Percentiles rank a stretch among this genome's conserved stretches.
These are phyloP conservation scores for Mythimna impura DNA, from an alignment of 2,888 invertebrate species.

Conservation along the genomic window DNA sequence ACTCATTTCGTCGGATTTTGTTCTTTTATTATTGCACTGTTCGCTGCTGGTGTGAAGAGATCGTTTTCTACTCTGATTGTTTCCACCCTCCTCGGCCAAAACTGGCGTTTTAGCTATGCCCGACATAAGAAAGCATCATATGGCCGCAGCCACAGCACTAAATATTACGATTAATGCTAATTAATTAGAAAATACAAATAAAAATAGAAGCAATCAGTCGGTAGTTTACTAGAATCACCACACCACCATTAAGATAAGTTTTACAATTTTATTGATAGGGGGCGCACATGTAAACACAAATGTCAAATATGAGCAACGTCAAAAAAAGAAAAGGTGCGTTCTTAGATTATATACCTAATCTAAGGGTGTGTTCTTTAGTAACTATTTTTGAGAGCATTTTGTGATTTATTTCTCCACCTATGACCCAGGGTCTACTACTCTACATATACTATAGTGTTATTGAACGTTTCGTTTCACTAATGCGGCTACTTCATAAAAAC, in stretches of 20 bases:
- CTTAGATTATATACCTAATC: no score
- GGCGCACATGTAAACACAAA: conserved; percentile 62
- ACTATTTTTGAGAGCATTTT: neutral
- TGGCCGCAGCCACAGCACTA: conserved; percentile 84
- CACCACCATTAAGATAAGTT: conserved; percentile 83
- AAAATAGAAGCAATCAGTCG: conserved; percentile 84
- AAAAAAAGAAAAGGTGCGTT: conserved; percentile 31
- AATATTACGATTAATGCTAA: conserved; percentile 72
- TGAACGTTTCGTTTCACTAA: no score
- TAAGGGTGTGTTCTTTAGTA: neutral
- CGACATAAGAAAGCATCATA: conserved; percentile 94
- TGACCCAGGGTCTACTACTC: no score
- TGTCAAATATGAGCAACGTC: conserved; percentile 56
- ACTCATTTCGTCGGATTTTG: conserved; percentile 91
- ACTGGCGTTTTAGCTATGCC: conserved; percentile 91
- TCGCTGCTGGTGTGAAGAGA: conserved; percentile 84
- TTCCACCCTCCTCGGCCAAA: conserved; percentile 90
- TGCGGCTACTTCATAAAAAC: no score
- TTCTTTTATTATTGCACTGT: conserved; percentile 88
- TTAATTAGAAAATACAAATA: conserved; percentile 82
- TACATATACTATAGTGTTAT: neutral
- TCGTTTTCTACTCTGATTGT: conserved; percentile 87
- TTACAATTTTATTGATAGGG: conserved; percentile 68
- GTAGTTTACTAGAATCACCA: conserved; percentile 80
- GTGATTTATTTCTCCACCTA: no score